Conservation (phyloP, 2,888 invertebrate genomes). For the Ctena decussata region DNA sequence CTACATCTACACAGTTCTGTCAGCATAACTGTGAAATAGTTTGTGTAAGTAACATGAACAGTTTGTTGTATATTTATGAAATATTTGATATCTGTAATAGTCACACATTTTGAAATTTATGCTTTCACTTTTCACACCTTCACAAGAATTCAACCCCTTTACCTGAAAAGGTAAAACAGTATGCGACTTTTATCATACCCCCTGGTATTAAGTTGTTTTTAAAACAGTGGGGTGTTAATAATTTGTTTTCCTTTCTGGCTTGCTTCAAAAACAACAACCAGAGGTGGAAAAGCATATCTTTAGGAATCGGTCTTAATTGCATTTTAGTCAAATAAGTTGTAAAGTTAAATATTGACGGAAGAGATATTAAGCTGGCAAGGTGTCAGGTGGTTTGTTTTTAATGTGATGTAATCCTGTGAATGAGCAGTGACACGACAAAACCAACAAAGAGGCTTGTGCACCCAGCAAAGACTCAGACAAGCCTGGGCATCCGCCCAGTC, state of each 20-base stretch:
- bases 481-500: too few species aligned
- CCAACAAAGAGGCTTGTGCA: too few species aligned
- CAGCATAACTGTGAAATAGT: too few species aligned
- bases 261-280: not conserved
- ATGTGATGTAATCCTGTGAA: not conserved
- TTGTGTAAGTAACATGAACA: too few species aligned
- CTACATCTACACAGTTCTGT: too few species aligned
- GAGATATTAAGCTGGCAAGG: not conserved
- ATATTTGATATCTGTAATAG: too few species aligned
- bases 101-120: not conserved
- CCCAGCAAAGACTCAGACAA: too few species aligned
- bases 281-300: not conserved
- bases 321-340: not conserved
- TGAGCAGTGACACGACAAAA: too few species aligned
- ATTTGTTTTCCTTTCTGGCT: slow-evolving; percentile 2
- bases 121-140: not conserved
- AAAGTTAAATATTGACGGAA: not conserved
- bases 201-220: not conserved
- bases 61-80: too few species aligned
- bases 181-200: too few species aligned
- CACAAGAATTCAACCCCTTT: not conserved
- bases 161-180: not conserved
- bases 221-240: not conserved
- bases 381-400: not conserved
- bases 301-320: not conserved